Evolutionary conservation across 1,140 invertebrate species (phyloP), one percentile per base, ranked within the genome.

Genomic region (Globodera rostochiensis): DNA sequence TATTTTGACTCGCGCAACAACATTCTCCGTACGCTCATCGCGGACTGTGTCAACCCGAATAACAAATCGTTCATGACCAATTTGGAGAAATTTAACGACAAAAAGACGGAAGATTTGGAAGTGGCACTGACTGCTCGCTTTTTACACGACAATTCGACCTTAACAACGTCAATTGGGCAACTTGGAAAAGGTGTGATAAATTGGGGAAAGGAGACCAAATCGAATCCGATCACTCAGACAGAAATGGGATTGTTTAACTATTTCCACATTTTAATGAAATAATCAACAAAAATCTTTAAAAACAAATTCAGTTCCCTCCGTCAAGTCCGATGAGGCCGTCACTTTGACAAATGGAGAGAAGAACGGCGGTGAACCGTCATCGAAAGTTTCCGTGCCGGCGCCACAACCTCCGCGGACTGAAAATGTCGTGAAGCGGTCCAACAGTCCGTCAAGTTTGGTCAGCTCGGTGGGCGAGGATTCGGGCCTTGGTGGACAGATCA

Each of bases 401-500:
- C 57, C 57, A n/a, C 11, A 1, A 1, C 57, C 57, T 6, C 57
- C 57, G 19, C 57, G 57, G 5, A 64, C 6, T 19, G 57, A 64
- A 64, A 64, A 64, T 64, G 57, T 19, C 6, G 86, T 87, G 74
- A 88, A 88, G 25, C 86, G 84, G 64, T 84, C 86, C 9, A 82
- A 81, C 50, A 87, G 86, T 70, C 86, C 87, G 45, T 84, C 84
- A 19, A 86, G 85, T 73, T 75, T 87, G 69, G 85, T 86, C 8
- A 88, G 87, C 81, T 86, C 84, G 15, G 84, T 86, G 13, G 85
- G 86, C 19, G 86, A 87, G 15, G 86, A 87, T 67, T 88, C 85
- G 47, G 87, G 87, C 66, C 76, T 87, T 8, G 84, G 84, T 6
- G 79, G 79, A 19, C 84, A 84, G 46, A 86, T 86, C 50, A 84